Conservation (phyloP, 1,140 invertebrate genomes). For the Cheumatopsyche charites region DNA sequence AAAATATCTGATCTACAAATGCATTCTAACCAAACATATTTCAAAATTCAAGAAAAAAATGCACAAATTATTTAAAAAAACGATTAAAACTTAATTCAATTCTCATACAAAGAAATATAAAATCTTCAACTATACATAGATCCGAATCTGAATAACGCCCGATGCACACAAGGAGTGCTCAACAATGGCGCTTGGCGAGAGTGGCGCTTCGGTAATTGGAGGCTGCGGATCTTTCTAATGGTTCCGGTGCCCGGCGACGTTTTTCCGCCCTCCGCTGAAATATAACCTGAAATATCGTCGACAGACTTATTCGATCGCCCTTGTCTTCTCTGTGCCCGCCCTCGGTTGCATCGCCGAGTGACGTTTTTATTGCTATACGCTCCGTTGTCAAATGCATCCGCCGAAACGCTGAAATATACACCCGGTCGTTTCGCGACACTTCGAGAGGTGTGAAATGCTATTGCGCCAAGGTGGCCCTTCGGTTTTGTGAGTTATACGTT, state of each 20-base stretch:
- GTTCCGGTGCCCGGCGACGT: conserved; percentile 20
- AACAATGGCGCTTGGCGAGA: conserved; percentile 7
- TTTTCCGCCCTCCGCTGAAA: conserved; percentile 17
- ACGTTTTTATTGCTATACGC: conserved; percentile 16
- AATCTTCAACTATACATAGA: not conserved
- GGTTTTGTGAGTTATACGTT: too few species aligned
- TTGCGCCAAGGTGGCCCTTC: too few species aligned
- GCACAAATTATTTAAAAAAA: too few species aligned
- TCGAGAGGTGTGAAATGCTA: too few species aligned
- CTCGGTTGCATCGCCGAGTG: not conserved
- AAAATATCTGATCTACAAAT: too few species aligned
- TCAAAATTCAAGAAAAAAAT: too few species aligned
- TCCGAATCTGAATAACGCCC: conserved; percentile 1
- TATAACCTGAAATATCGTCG: not conserved
- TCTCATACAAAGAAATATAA: too few species aligned
- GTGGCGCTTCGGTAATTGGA: not conserved
- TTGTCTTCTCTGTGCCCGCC: not conserved
- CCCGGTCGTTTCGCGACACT: not conserved
- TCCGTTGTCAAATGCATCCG: conserved; percentile 23
- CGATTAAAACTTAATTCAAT: too few species aligned
- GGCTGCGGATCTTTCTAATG: conserved; percentile 12
- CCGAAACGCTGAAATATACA: conserved; percentile 1
- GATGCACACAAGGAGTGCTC: not conserved
- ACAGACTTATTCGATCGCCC: conserved; percentile 15
- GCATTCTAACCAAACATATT: too few species aligned